Evolutionary conservation across 2,113 vertebrate genomes (phyloP).

Genomic region (Crotophaga sulcirostris): DNA sequence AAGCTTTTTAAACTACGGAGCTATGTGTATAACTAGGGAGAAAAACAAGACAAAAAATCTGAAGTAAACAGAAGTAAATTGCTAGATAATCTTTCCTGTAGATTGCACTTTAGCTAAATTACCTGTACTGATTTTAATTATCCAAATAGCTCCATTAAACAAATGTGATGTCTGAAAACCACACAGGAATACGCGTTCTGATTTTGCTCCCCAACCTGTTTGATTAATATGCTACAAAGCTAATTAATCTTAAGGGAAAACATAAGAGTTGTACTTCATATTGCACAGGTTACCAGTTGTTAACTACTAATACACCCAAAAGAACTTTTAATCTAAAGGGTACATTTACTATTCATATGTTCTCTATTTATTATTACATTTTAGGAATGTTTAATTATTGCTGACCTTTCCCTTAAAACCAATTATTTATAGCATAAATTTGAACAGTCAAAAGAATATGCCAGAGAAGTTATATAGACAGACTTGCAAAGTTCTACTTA

Average conservation of each 20-base stretch:
- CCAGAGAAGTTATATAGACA: background rate
- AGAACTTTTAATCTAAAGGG: background rate
- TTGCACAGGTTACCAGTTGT: background rate
- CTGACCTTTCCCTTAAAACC: background rate
- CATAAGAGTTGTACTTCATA: background rate
- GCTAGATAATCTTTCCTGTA: conserved; percentile 5
- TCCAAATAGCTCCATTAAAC: conserved; percentile 46
- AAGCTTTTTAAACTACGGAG: background rate
- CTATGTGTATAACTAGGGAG: background rate
- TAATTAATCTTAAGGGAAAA: conserved; percentile 30
- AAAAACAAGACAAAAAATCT: background rate
- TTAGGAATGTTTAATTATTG: background rate
- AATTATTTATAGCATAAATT: background rate
- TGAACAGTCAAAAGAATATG: background rate
- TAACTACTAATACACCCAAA: background rate
- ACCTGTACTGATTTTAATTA: conserved; percentile 45
- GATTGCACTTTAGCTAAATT: conserved; percentile 34
- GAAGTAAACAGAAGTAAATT: conserved; percentile 13
- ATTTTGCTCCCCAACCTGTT: background rate
- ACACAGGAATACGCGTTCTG: background rate
- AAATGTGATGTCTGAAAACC: conserved; percentile 32
- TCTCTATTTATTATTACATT: background rate
- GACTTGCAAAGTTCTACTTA: background rate
- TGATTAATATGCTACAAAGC: conserved; percentile 38
- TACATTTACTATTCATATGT: background rate